phyloP scores from a whole-genome alignment of 2,888 invertebrate genomes.

The Drosophila longiperda region DNA sequence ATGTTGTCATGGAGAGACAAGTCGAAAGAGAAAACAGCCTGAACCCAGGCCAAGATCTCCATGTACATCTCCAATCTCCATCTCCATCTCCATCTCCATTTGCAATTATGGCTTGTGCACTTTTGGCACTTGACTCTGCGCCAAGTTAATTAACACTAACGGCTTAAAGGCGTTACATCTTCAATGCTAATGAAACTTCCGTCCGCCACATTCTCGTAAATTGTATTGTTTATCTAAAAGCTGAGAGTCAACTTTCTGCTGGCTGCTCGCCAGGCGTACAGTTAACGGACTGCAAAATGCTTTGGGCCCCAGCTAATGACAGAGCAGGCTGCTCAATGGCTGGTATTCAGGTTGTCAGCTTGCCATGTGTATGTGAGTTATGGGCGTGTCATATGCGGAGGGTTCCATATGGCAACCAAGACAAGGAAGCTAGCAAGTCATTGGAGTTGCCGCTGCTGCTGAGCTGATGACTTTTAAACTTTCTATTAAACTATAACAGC shows the following conservation, averaged over 20 bases:
- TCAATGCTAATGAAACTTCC: constrained; percentile 74
- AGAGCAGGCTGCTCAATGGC: constrained; percentile 1
- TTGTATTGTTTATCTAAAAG: constrained; percentile 72
- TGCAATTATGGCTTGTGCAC: constrained; percentile 35
- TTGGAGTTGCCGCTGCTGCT: constrained; percentile 55
- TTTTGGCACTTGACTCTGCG: constrained; percentile 68
- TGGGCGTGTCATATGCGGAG: constrained; percentile 38
- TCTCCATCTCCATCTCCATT: constrained; percentile 12
- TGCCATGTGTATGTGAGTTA: constrained; percentile 40
- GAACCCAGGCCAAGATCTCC: not conserved
- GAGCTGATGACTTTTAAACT: constrained; percentile 77
- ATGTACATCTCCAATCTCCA: not conserved
- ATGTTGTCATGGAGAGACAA: constrained; percentile 30
- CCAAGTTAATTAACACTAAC: constrained; percentile 79
- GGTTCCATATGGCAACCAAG: constrained; percentile 59
- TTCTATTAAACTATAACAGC: constrained; percentile 80
- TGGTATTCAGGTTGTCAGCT: constrained; percentile 23
- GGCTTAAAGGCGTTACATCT: constrained; percentile 23
- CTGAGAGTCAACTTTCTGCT: constrained; percentile 28
- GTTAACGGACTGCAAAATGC: constrained; percentile 50
- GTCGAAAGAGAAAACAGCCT: not conserved
- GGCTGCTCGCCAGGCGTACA: constrained; percentile 51
- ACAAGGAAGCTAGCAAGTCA: constrained; percentile 74
- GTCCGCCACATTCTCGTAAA: constrained; percentile 62
- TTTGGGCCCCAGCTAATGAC: constrained; percentile 35